Conservation (phyloP, 2,888 invertebrate genomes). For the Heteropelma amictum region DNA sequence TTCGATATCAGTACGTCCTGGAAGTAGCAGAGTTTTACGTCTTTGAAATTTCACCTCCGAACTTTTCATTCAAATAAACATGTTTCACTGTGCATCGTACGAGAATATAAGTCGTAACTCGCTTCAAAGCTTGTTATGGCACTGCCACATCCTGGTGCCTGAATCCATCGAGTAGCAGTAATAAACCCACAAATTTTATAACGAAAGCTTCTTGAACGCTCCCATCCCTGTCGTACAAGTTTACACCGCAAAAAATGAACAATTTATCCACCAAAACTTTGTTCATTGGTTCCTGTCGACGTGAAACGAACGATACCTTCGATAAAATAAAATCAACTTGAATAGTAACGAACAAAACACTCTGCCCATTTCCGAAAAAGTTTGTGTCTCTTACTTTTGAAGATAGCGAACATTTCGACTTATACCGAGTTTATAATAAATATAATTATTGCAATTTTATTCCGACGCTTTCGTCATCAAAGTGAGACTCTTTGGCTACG, state of each 20-base stretch:
- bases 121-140: slow-evolving; percentile 37
- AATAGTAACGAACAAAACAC: neutral
- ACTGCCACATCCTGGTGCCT: neutral
- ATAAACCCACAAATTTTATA: slow-evolving; percentile 30
- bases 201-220: slow-evolving; percentile 6
- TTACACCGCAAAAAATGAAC: slow-evolving; percentile 1
- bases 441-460: no score
- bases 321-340: neutral
- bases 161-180: neutral
- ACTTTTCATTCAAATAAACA: neutral
- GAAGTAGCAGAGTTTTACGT: slow-evolving; percentile 35
- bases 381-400: no score
- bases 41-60: slow-evolving; percentile 19
- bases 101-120: slow-evolving; percentile 23
- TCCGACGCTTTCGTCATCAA: no score
- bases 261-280: slow-evolving; percentile 1
- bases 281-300: neutral
- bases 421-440: no score
- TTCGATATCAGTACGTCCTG: slow-evolving; percentile 13
- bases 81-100: neutral
- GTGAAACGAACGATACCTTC: neutral
- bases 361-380: no score
- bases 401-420: no score
- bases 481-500: no score
- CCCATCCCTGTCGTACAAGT: neutral